Evolutionary conservation across 92 coral and sea anemone species (phyloP).

Genomic region (Pocillopora meandrina): DNA sequence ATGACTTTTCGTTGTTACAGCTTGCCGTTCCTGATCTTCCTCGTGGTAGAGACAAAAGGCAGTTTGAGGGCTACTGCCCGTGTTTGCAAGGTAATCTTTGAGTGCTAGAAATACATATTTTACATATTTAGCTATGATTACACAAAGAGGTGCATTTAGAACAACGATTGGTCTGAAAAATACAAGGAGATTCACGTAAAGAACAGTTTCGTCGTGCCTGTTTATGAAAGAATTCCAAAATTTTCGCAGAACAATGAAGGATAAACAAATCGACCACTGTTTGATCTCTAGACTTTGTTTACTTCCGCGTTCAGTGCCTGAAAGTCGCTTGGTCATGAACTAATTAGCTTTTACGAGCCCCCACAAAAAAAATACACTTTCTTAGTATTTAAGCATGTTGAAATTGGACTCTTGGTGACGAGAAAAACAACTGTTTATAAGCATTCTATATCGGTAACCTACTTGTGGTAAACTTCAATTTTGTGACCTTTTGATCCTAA

Average conservation of each 20-base stretch:
- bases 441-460: background rate
- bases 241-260: background rate
- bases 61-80: constrained; percentile 54
- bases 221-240: background rate
- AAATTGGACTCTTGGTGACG: background rate
- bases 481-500: background rate
- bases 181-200: background rate
- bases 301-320: constrained; percentile 32
- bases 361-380: background rate
- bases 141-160: background rate
- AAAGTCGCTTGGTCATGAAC: constrained; percentile 8
- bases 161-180: constrained; percentile 1
- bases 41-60: constrained; percentile 56
- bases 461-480: background rate
- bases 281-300: constrained; percentile 14
- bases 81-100: constrained; percentile 57
- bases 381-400: background rate
- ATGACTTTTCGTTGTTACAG: background rate
- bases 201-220: background rate
- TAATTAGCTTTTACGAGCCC: constrained; percentile 7
- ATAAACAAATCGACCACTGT: background rate
- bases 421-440: background rate
- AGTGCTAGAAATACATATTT: background rate
- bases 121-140: background rate
- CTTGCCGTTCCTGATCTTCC: constrained; percentile 28